phyloP scores from a whole-genome alignment of 2,888 invertebrate genomes.

The Diaphora mendica region DNA sequence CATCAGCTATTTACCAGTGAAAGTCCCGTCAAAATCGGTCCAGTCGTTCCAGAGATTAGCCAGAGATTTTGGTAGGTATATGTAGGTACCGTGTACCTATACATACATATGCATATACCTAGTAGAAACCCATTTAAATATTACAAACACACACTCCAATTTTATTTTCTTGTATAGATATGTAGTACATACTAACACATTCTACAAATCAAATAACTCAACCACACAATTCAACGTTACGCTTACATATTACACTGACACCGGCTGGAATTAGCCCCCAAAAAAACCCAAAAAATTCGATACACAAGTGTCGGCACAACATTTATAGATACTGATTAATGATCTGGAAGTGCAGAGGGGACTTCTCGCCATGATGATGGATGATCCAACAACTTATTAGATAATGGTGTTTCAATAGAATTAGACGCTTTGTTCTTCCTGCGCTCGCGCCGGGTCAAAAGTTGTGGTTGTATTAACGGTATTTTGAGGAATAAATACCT shows the following conservation, averaged over 20 bases:
- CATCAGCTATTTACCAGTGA: no score
- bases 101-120: no score
- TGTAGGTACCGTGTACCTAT: no score
- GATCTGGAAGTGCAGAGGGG: conserved; percentile 77
- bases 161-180: background rate
- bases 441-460: conserved; percentile 55
- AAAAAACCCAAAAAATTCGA: conserved; percentile 67
- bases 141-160: no score
- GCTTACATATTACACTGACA: conserved; percentile 11
- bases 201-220: conserved; percentile 8
- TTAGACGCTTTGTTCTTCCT: conserved; percentile 82
- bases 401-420: conserved; percentile 85
- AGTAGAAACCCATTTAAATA: no score
- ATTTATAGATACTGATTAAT: conserved; percentile 86
- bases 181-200: background rate
- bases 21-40: no score
- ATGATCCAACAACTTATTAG: conserved; percentile 80
- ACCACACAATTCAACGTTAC: background rate
- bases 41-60: no score
- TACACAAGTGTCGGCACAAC: conserved; percentile 78
- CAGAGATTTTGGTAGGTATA: no score
- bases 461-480: conserved; percentile 46
- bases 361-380: conserved; percentile 76
- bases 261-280: conserved; percentile 33
- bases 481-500: conserved; percentile 7